Evolutionary conservation across 1,140 invertebrate genomes (phyloP), one percentile per base, ranked within the genome.

Genomic region (Aphelenchoides avenae): DNA sequence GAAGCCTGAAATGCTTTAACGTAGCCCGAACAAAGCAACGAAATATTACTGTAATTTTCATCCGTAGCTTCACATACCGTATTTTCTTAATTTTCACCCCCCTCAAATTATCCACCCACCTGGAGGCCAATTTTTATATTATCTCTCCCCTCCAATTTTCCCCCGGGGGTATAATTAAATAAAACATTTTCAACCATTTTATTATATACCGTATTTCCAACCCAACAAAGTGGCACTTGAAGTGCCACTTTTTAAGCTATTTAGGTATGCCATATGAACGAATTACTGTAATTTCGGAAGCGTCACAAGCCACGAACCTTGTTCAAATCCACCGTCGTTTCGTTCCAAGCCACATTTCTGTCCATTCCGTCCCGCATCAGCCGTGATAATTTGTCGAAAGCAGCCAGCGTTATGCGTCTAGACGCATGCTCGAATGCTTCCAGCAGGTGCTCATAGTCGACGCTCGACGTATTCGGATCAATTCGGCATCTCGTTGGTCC

Each of bases 181-280:
- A n/a, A n/a, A n/a, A n/a, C n/a, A n/a, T 30, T 22, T 52, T 48
- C 1, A 56, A 20, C 7, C 48, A 22, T 27, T 64, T 36, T 15
- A 71, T 27, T 47, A 47, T 43, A 15, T 64, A 41, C 22, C 43
- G 52, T 5, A 61, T 60, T 7, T 40, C 27, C 30, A 71, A 43
- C n/a, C n/a, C n/a, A 1, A 61, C 54, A 15, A 71, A 36, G 22
- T 76, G 73, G 33, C 64, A n/a, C n/a, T n/a, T n/a, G n/a, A n/a
- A n/a, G n/a, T n/a, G n/a, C n/a, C n/a, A n/a, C n/a, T n/a, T n/a
- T n/a, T n/a, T n/a, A n/a, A n/a, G n/a, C n/a, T n/a, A n/a, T n/a
- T n/a, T n/a, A n/a, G n/a, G n/a, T n/a, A 48, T 13, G 77, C 68
- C 40, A 73, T 64, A 48, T 78, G 75, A 54, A 77, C 68, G 55